A percentile compares a stretch with the other conserved stretches of the same genome.
phyloP scores from a whole-genome alignment of 2,888 invertebrate species.

The Ochropleura plecta region DNA sequence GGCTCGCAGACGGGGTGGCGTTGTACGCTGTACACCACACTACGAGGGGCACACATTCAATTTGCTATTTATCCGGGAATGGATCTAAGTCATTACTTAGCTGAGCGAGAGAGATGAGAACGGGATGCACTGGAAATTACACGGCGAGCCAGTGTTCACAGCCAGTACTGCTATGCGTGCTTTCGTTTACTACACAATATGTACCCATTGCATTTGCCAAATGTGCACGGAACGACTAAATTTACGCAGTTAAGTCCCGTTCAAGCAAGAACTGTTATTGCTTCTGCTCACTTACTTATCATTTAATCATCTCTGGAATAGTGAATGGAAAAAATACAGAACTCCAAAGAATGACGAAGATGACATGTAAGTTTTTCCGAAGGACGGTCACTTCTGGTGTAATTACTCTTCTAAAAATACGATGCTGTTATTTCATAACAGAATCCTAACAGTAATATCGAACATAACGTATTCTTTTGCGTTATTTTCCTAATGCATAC shows the following conservation, averaged over 20 bases:
- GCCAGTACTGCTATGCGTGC: conserved; percentile 64
- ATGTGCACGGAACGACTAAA: conserved; percentile 48
- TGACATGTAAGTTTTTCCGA: conserved; percentile 1
- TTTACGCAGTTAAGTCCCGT: conserved; percentile 38
- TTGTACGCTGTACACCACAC: conserved; percentile 66
- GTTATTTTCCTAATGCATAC: conserved; percentile 1
- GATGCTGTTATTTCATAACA: neutral
- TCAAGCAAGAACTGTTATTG: conserved; percentile 2
- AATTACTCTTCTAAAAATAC: neutral
- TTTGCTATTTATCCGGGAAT: conserved; percentile 91
- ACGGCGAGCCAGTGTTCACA: conserved; percentile 80
- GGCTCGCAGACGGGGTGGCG: conserved; percentile 67
- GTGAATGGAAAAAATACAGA: neutral
- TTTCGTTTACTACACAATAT: conserved; percentile 66
- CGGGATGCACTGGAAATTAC: conserved; percentile 88
- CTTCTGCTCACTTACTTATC: neutral
- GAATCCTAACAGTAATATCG: neutral
- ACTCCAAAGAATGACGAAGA: neutral
- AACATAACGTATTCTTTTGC: neutral
- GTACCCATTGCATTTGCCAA: conserved; percentile 63
- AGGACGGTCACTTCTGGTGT: neutral
- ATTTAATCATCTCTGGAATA: conserved; percentile 1
- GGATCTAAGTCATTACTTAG: conserved; percentile 91
- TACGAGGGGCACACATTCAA: conserved; percentile 87
- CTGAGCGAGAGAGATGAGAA: conserved; percentile 88